Base-by-base conservation (phyloP, 23 tunicate genomes). In the Phallusia fumigata region DNA sequence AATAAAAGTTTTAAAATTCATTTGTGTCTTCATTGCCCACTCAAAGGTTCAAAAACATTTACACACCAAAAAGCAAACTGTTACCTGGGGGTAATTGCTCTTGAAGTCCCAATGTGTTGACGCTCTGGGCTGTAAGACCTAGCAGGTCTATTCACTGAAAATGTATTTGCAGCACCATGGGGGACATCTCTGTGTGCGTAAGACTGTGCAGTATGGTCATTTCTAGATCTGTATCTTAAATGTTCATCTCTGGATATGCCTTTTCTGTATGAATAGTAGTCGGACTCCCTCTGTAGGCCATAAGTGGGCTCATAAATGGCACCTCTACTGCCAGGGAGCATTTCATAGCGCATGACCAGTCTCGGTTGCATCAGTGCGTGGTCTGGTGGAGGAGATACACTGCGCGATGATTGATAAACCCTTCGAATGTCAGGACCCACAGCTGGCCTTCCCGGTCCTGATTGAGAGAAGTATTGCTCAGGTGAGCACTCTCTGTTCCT, bases 31-130 rank as follows among this genome's bases (percentile, higher is more conserved):
- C n/a, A n/a, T n/a, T n/a, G n/a, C n/a, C n/a, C n/a, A n/a, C n/a
- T n/a, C 18, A 18, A 13, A 51, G 18, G 58, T 13, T 51, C 18
- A 51, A 15, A 51, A 51, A 13, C 18, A 13, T 51, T 51, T 13
- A 51, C 18, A 51, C 58, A 51, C 18, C 15, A 51, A 18, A 51
- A 13, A 18, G 58, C 58, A 13, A 51, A 18, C 18, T 51, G 18
- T 51, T 58, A 58, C 69, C 69, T 58, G 28, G 69, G 69, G 16
- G 69, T 58, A 58, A 58, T 58, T 58, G 69, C 69, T 58, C 16
- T 58, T 8, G 26, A 21, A 58, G 26, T 11, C 69, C 13, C 69
- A 22, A 58, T 21, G 28, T 24, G 26, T 11, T 13, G 28, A 24
- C 69, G 69, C 16, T 58, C 69, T 58, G 69, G 69, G 28, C 69